Evolutionary conservation across 1,140 invertebrate species (phyloP).

Genomic region (Nephotettix cincticeps): DNA sequence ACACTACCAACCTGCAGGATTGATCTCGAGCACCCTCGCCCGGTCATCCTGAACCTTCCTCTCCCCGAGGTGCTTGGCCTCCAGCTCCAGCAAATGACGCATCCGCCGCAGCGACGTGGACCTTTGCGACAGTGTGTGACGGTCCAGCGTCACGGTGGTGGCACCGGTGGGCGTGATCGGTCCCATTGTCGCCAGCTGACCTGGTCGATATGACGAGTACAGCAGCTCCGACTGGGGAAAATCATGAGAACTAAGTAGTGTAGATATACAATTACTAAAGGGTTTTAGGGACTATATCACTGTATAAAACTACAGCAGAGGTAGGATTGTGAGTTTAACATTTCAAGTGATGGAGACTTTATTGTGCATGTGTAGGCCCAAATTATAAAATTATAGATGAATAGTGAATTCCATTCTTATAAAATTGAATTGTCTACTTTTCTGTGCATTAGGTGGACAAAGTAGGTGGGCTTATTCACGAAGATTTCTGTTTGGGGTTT

Average conservation of each 20-base stretch:
- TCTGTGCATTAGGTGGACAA: too few species aligned
- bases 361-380: too few species aligned
- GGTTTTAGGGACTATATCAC: too few species aligned
- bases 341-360: too few species aligned
- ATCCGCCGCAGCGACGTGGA: slow-evolving; percentile 41
- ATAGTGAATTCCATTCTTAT: too few species aligned
- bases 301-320: too few species aligned
- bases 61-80: slow-evolving; percentile 41
- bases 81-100: slow-evolving; percentile 42
- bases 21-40: slow-evolving; percentile 40
- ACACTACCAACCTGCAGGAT: slow-evolving; percentile 41
- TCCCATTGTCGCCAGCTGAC: slow-evolving; percentile 38
- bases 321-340: too few species aligned
- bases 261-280: too few species aligned
- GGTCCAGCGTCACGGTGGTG: slow-evolving; percentile 26
- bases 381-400: too few species aligned
- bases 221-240: slow-evolving; percentile 36
- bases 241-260: background rate
- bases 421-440: too few species aligned
- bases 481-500: too few species aligned
- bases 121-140: slow-evolving; percentile 35
- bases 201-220: slow-evolving; percentile 37
- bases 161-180: slow-evolving; percentile 17
- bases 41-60: slow-evolving; percentile 34
- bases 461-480: too few species aligned